Percentiles rank a stretch among this genome's conserved stretches.
phyloP scores from a whole-genome alignment of 2,888 invertebrate genomes.

The Apamea anceps region DNA sequence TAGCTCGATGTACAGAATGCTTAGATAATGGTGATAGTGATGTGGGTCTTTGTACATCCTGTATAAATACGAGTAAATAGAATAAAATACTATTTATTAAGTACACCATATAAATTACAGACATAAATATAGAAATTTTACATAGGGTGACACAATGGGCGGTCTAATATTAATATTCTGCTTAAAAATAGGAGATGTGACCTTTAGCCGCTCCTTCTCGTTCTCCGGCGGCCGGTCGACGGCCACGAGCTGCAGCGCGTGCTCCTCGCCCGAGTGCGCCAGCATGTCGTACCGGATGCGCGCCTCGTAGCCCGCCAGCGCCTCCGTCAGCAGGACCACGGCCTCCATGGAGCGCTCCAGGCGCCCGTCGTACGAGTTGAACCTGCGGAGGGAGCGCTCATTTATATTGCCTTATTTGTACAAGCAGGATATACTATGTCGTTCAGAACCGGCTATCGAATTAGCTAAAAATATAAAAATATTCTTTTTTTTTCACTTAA shows the following conservation, averaged over 20 bases:
- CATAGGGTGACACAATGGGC: no score
- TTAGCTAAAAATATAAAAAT: no score
- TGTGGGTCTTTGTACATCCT: neutral
- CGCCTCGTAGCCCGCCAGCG: slow-evolving; percentile 96
- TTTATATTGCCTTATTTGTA: neutral
- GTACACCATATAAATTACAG: no score
- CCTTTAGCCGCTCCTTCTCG: slow-evolving; percentile 96
- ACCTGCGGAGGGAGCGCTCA: slow-evolving; percentile 86
- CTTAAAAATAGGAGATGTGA: slow-evolving; percentile 71
- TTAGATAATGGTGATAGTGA: neutral
- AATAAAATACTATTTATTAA: no score
- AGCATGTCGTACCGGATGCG: slow-evolving; percentile 97
- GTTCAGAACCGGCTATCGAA: no score
- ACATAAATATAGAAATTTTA: no score
- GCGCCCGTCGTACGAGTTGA: slow-evolving; percentile 98
- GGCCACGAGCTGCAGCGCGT: slow-evolving; percentile 93
- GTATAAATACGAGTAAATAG: no score
- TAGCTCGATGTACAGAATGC: no score
- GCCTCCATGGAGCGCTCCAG: slow-evolving; percentile 97
- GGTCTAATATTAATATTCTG: no score
- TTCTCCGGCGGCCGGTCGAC: slow-evolving; percentile 94
- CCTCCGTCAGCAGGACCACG: slow-evolving; percentile 96
- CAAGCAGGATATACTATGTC: neutral
- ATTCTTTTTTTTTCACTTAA: no score
- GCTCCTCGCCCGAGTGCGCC: slow-evolving; percentile 98